phyloP scores from a whole-genome alignment of 2,113 vertebrate genomes.

The Labeo rohita region DNA sequence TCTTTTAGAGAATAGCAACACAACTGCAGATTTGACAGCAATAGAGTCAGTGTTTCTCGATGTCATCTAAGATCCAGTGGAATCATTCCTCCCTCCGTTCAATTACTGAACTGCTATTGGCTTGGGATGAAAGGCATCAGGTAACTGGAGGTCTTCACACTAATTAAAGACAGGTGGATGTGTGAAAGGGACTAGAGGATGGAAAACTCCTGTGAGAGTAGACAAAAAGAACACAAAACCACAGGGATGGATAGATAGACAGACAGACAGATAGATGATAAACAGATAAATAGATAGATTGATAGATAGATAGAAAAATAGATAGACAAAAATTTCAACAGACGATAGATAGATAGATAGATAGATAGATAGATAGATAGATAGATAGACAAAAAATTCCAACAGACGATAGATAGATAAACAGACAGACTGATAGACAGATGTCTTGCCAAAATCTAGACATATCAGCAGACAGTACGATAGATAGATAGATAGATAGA shows the following conservation, averaged over 20 bases:
- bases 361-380: background rate
- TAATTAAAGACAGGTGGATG: background rate
- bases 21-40: background rate
- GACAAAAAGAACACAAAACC: background rate
- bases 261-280: background rate
- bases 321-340: background rate
- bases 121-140: background rate
- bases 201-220: background rate
- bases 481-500: background rate
- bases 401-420: background rate
- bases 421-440: background rate
- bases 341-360: background rate
- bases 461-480: background rate
- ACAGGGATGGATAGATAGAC: background rate
- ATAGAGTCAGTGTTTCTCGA: background rate
- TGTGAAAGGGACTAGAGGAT: background rate
- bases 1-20: background rate
- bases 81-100: background rate
- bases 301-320: background rate
- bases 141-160: background rate
- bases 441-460: background rate
- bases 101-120: constrained; percentile 1
- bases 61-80: background rate
- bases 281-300: too few relatives aligned
- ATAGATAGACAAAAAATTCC: background rate